phyloP scores from a whole-genome alignment of 1,140 invertebrate species.

The Oedothorax gibbosus region DNA sequence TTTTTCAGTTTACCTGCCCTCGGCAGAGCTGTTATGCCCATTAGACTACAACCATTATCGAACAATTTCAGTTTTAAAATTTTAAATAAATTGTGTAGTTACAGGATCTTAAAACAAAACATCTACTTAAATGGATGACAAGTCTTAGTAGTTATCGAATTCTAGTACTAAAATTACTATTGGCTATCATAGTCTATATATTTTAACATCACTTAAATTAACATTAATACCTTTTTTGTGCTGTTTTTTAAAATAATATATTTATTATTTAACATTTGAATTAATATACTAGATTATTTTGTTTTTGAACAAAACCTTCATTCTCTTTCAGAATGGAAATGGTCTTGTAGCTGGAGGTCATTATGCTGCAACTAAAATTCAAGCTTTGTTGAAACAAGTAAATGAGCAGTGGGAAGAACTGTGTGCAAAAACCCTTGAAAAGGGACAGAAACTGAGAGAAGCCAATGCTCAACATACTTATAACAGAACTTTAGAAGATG shows the following conservation, averaged over 20 bases:
- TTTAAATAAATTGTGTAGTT: too few species aligned
- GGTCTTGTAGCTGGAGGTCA: slow-evolving; percentile 70
- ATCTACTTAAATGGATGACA: too few species aligned
- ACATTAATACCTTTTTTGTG: background rate
- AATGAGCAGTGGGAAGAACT: slow-evolving; percentile 81
- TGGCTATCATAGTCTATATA: background rate
- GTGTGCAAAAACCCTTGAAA: slow-evolving; percentile 80
- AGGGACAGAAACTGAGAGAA: slow-evolving; percentile 83
- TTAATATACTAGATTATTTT: background rate
- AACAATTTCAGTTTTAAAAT: too few species aligned
- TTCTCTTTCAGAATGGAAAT: slow-evolving; percentile 72
- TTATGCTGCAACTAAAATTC: slow-evolving; percentile 78
- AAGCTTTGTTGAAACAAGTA: slow-evolving; percentile 75
- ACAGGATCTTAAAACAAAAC: too few species aligned
- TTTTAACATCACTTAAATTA: background rate
- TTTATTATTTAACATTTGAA: background rate
- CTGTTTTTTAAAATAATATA: background rate
- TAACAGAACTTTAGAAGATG: slow-evolving; percentile 78
- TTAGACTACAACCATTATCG: too few species aligned
- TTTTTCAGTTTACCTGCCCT: too few species aligned
- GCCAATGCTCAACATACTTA: slow-evolving; percentile 83
- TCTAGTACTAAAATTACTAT: background rate
- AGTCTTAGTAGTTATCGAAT: too few species aligned
- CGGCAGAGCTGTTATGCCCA: too few species aligned
- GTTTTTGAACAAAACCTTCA: background rate